Conservation (phyloP, 2,113 vertebrate genomes). For the Thalassarche chlororhynchos region DNA sequence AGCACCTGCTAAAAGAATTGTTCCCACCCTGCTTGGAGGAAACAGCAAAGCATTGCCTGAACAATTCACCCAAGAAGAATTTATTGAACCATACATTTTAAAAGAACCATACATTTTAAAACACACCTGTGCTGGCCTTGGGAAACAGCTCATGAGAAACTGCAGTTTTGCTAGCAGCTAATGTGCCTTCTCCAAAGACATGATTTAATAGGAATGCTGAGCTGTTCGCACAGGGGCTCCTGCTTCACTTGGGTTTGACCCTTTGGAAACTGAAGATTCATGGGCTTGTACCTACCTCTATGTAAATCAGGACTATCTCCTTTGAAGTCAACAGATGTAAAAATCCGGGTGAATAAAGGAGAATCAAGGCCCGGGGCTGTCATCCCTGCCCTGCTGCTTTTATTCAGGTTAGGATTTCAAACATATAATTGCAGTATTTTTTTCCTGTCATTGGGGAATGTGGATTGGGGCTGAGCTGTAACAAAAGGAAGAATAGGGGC, state of each 20-base stretch:
- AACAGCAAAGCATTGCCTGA: not conserved
- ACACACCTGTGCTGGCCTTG: conserved; percentile 13
- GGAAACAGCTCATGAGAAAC: conserved; percentile 14
- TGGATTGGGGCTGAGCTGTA: not conserved
- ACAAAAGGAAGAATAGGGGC: not conserved
- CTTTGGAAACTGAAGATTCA: conserved; percentile 34
- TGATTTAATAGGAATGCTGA: conserved; percentile 51
- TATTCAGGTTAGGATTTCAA: conserved; percentile 59
- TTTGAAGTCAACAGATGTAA: conserved; percentile 47
- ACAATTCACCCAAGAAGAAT: conserved; percentile 11
- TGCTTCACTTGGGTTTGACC: not conserved
- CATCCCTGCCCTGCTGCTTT: conserved; percentile 23
- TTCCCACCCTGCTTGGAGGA: not conserved
- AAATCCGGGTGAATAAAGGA: not conserved
- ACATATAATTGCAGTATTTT: not conserved
- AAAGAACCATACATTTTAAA: conserved; percentile 25
- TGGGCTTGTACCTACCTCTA: not conserved
- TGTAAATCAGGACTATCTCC: conserved; percentile 29
- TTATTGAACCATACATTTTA: not conserved
- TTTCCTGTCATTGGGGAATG: conserved; percentile 61
- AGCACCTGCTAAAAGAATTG: not conserved
- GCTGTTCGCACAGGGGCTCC: not conserved
- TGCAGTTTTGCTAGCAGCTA: not conserved
- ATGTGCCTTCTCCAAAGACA: not conserved
- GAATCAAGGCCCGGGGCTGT: not conserved